Evolutionary conservation across 1,140 invertebrate genomes (phyloP).

Genomic region (Capitella teleta): DNA sequence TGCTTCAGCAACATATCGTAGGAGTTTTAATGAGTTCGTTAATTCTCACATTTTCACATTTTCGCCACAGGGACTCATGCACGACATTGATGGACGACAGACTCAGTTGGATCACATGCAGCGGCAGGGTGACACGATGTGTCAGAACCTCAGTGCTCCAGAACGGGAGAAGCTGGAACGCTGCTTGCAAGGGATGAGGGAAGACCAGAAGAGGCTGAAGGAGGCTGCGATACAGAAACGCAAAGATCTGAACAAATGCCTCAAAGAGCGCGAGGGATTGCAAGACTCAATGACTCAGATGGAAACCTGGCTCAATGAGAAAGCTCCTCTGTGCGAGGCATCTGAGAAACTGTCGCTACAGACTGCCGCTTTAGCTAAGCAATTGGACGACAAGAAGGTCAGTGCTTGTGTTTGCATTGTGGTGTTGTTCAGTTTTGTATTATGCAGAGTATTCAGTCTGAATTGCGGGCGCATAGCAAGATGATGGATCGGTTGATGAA

Average conservation of each 20-base stretch:
- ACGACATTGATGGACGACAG: slow-evolving; percentile 74
- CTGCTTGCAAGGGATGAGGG: slow-evolving; percentile 33
- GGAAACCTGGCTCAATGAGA: slow-evolving; percentile 58
- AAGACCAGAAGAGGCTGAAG: slow-evolving; percentile 33
- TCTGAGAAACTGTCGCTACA: neutral
- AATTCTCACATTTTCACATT: neutral
- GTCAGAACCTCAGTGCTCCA: slow-evolving; percentile 67
- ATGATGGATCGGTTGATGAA: no score
- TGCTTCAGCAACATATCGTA: neutral
- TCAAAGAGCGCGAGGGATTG: slow-evolving; percentile 56
- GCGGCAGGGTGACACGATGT: slow-evolving; percentile 69
- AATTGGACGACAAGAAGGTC: neutral
- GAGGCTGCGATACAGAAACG: slow-evolving; percentile 17
- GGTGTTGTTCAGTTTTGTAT: no score
- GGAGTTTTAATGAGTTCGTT: neutral
- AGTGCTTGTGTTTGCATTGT: no score
- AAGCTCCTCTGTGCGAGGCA: neutral
- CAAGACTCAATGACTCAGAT: slow-evolving; percentile 66
- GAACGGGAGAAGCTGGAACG: slow-evolving; percentile 49
- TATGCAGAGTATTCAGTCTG: no score
- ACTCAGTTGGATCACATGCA: slow-evolving; percentile 67
- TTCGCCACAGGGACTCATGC: slow-evolving; percentile 27
- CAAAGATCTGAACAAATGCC: slow-evolving; percentile 23
- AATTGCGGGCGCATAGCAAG: no score
- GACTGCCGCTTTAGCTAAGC: neutral